These are phyloP conservation scores for Macquaria ambigua DNA, from an alignment of 2,113 vertebrate genomes.

Conservation along the genomic window DNA sequence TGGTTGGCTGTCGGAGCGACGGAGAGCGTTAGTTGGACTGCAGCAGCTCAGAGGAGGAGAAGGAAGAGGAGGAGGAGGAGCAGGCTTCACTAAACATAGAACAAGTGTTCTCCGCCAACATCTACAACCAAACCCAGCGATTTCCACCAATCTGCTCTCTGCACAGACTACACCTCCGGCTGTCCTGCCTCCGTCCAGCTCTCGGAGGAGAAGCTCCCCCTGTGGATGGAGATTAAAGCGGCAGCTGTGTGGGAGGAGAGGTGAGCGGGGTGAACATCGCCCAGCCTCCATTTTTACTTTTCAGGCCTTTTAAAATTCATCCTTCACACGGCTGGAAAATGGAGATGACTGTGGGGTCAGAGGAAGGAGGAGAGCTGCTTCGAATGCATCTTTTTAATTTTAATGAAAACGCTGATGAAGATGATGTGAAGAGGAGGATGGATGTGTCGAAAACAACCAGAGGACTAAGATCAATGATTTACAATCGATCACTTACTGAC, in stretches of 20 bases:
- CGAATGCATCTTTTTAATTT: no score
- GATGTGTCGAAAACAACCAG: background rate
- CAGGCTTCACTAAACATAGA: constrained; percentile 45
- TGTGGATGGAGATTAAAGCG: constrained; percentile 47
- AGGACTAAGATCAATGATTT: background rate
- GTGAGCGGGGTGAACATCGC: constrained; percentile 44
- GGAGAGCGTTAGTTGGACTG: background rate
- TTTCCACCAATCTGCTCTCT: constrained; percentile 30
- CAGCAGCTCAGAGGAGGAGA: constrained; percentile 29
- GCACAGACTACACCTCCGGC: constrained; percentile 28
- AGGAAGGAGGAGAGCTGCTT: background rate
- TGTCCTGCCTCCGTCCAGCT: background rate
- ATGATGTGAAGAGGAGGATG: no score
- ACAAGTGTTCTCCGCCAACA: constrained; percentile 34
- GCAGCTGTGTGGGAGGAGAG: constrained; percentile 62
- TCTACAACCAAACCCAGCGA: constrained; percentile 29
- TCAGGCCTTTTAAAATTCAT: constrained; percentile 55
- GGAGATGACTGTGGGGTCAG: constrained; percentile 33
- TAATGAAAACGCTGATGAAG: no score
- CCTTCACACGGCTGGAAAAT: constrained; percentile 1
- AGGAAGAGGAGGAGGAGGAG: constrained; percentile 7
- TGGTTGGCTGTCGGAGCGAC: constrained; percentile 10
- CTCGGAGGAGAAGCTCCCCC: constrained; percentile 21
- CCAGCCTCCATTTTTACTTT: constrained; percentile 41
- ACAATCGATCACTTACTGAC: background rate